A percentile compares a stretch with the other conserved stretches of the same genome.
Conservation (phyloP, 2,113 vertebrate species). For the Orthochromis malagaraziensis region DNA sequence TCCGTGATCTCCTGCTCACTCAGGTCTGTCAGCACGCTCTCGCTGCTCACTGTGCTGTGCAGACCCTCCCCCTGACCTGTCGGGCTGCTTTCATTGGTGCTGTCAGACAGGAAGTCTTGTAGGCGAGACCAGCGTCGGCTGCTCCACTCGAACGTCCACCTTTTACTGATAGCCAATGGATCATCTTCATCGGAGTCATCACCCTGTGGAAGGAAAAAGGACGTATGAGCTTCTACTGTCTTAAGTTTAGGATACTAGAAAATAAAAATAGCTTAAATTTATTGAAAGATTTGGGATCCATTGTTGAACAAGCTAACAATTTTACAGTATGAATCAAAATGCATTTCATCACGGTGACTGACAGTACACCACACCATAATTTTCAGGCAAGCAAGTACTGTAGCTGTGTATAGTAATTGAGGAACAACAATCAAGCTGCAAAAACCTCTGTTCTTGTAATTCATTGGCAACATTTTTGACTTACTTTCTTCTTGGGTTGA, state of each 20-base stretch:
- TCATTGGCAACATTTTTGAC: not conserved
- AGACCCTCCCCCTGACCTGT: slow-evolving; percentile 74
- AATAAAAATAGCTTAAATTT: not conserved
- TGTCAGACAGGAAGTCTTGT: slow-evolving; percentile 78
- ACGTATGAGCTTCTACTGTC: not conserved
- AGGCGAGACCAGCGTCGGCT: slow-evolving; percentile 94
- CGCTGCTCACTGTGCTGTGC: slow-evolving; percentile 85
- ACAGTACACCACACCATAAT: not conserved
- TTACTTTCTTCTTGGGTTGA: slow-evolving; percentile 94
- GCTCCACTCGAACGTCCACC: slow-evolving; percentile 96
- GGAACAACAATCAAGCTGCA: not conserved
- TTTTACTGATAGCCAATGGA: slow-evolving; percentile 88
- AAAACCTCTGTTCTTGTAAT: not conserved
- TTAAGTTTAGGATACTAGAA: not conserved
- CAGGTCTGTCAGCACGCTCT: slow-evolving; percentile 91
- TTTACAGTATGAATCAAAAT: not conserved
- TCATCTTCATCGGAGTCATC: slow-evolving; percentile 98
- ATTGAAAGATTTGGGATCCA: not conserved
- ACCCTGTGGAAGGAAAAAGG: slow-evolving; percentile 64
- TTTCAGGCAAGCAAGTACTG: not conserved
- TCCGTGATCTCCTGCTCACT: slow-evolving; percentile 86
- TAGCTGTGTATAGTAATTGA: not conserved
- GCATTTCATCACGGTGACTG: not conserved
- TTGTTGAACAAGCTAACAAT: not conserved
- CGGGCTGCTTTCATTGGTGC: slow-evolving; percentile 68